A percentile compares a stretch with the other conserved stretches of the same genome.
These are phyloP conservation scores for Lampropteryx suffumata DNA, from an alignment of 2,888 invertebrate species.

Conservation along the genomic window DNA sequence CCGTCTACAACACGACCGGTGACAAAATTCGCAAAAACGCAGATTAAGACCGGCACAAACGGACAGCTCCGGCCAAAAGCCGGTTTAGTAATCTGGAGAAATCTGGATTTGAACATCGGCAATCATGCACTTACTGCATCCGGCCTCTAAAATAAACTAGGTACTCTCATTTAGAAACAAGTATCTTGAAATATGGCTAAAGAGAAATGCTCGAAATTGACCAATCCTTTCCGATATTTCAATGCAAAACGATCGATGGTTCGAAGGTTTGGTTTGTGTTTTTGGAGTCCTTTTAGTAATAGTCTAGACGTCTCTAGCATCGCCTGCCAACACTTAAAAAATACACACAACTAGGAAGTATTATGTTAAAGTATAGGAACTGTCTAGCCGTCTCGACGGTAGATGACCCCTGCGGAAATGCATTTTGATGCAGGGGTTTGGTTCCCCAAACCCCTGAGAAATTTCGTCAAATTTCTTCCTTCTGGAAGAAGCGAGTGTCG, in stretches of 20 bases:
- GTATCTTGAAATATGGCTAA: too few species aligned
- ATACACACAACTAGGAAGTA: background rate
- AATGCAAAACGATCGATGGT: too few species aligned
- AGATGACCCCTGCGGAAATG: slow-evolving; percentile 21
- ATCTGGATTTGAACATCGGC: too few species aligned
- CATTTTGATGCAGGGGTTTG: background rate
- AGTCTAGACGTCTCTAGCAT: slow-evolving; percentile 1
- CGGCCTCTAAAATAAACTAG: too few species aligned
- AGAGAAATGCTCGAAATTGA: too few species aligned
- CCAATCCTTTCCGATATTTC: too few species aligned
- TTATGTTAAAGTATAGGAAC: slow-evolving; percentile 4
- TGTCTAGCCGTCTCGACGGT: slow-evolving; percentile 29
- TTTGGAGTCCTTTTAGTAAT: too few species aligned
- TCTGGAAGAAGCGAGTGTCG: too few species aligned
- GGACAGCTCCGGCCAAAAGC: background rate
- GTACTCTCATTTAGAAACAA: too few species aligned
- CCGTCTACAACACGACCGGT: slow-evolving; percentile 1
- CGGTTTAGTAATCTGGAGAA: slow-evolving; percentile 13
- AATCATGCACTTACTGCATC: background rate
- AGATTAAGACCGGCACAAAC: slow-evolving; percentile 1
- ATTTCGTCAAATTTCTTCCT: too few species aligned
- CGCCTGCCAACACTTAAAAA: slow-evolving; percentile 1
- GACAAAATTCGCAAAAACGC: slow-evolving; percentile 19
- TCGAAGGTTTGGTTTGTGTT: too few species aligned
- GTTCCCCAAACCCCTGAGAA: too few species aligned